phyloP scores from a whole-genome alignment of 2,888 invertebrate species.

The Apodemia duryi region DNA sequence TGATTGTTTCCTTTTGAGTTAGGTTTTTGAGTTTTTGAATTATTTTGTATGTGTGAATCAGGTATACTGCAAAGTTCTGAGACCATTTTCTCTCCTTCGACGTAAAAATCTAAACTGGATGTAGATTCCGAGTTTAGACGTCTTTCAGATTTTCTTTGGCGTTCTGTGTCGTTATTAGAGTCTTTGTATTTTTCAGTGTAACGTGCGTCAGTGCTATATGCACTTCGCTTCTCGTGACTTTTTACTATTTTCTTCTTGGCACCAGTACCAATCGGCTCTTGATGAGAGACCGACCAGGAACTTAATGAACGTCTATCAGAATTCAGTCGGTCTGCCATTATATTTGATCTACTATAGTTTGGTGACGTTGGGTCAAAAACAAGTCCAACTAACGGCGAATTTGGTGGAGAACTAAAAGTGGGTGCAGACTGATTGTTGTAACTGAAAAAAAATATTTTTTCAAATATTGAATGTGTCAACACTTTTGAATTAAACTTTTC shows the following conservation, averaged over 20 bases:
- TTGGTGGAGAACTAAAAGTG: slow-evolving; percentile 69
- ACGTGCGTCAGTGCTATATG: slow-evolving; percentile 54
- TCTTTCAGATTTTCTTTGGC: slow-evolving; percentile 55
- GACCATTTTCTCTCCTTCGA: slow-evolving; percentile 81
- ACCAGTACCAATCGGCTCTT: slow-evolving; percentile 73
- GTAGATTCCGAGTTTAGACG: slow-evolving; percentile 71
- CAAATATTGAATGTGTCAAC: not conserved
- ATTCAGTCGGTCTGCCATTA: slow-evolving; percentile 54
- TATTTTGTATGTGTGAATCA: slow-evolving; percentile 47
- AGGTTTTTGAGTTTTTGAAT: slow-evolving; percentile 50
- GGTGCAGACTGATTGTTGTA: slow-evolving; percentile 63
- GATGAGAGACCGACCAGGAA: slow-evolving; percentile 59
- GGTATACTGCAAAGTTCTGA: slow-evolving; percentile 79
- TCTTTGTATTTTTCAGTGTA: slow-evolving; percentile 67
- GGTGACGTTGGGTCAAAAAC: slow-evolving; percentile 66
- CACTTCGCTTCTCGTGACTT: slow-evolving; percentile 62
- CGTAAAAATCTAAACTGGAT: slow-evolving; percentile 78
- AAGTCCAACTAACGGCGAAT: slow-evolving; percentile 67
- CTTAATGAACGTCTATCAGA: slow-evolving; percentile 60
- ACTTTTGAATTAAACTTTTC: too few relatives aligned
- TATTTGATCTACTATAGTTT: slow-evolving; percentile 54
- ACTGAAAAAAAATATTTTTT: slow-evolving; percentile 45
- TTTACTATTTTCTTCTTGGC: slow-evolving; percentile 73
- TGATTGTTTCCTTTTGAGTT: slow-evolving; percentile 47
- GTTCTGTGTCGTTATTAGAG: slow-evolving; percentile 49